Conservation (phyloP, 2,113 vertebrate species). For the Corythaixoides concolor region DNA sequence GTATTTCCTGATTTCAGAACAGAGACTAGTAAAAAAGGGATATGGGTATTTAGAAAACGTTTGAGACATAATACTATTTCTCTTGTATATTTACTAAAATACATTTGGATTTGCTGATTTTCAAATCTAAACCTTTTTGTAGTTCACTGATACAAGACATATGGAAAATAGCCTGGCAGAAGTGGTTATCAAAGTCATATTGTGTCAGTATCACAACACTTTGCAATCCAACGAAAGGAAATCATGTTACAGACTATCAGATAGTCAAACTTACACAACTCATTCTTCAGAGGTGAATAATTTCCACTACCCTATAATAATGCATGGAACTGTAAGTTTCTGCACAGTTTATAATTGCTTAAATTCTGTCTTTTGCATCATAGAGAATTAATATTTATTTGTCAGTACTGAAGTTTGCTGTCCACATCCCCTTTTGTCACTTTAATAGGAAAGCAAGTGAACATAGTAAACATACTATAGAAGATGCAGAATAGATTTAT, state of each 20-base stretch:
- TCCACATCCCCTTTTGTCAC: not conserved
- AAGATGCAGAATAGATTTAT: not conserved
- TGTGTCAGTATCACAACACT: not conserved
- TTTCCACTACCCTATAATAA: not conserved
- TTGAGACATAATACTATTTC: not conserved
- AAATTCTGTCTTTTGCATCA: not conserved
- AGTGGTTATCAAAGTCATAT: not conserved
- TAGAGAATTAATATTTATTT: not conserved
- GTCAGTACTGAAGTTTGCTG: not conserved
- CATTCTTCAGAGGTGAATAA: not conserved
- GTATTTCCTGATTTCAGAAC: not conserved
- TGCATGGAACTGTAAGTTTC: fast-evolving
- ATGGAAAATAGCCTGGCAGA: not conserved
- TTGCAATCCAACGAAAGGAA: not conserved
- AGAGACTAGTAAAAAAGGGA: not conserved
- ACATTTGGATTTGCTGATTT: not conserved
- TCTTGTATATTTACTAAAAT: not conserved
- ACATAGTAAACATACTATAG: not conserved
- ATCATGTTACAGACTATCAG: not conserved
- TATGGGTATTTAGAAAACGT: not conserved
- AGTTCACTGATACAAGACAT: not conserved
- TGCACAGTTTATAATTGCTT: not conserved
- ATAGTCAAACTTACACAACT: no score
- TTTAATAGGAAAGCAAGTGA: not conserved
- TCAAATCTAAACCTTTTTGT: not conserved